phyloP scores from a whole-genome alignment of 2,113 vertebrate genomes.

The Salvator merianae region DNA sequence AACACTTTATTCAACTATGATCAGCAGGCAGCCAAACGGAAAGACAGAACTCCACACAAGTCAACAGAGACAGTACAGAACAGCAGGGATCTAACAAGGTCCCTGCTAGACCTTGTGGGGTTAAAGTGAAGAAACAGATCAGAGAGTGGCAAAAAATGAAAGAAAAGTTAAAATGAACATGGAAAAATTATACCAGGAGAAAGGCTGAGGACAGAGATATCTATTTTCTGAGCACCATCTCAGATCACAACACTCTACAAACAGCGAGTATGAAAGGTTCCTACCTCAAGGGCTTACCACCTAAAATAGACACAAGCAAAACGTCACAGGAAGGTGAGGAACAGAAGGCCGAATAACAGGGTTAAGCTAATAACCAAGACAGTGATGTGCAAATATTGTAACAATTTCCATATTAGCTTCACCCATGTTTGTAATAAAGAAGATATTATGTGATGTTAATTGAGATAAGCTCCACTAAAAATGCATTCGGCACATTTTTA shows the following conservation, averaged over 20 bases:
- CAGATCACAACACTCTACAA: background rate
- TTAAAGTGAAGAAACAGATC: background rate
- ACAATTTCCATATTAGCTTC: background rate
- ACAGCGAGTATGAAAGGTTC: background rate
- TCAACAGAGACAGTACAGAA: background rate
- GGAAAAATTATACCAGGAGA: background rate
- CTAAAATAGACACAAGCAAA: background rate
- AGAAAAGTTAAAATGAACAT: background rate
- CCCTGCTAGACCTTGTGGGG: background rate
- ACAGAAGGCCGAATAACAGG: background rate
- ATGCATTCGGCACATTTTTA: background rate
- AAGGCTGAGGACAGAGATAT: background rate
- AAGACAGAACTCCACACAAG: background rate
- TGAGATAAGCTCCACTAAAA: background rate
- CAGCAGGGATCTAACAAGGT: background rate
- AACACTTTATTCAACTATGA: background rate
- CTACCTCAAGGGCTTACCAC: background rate
- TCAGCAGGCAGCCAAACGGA: background rate
- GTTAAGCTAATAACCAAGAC: background rate
- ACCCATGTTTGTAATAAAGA: background rate
- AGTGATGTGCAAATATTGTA: background rate
- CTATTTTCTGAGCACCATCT: background rate
- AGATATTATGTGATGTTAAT: background rate
- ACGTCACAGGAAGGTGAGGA: background rate
- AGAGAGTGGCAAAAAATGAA: no score